Percentiles rank a stretch among this genome's conserved stretches.
Conservation (phyloP, 2,113 vertebrate genomes). For the Saimiri boliviensis region DNA sequence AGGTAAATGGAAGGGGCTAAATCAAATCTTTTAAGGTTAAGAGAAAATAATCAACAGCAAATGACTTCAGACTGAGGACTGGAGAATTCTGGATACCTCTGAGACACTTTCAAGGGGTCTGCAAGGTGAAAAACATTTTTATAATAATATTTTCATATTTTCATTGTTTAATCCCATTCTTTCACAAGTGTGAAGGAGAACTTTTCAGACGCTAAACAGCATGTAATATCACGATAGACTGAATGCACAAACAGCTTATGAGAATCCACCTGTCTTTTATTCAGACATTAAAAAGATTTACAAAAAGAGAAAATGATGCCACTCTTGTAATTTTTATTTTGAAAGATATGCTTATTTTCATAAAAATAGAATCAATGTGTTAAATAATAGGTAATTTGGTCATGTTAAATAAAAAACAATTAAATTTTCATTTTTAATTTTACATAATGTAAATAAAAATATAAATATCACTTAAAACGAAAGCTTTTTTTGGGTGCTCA, state of each 20-base stretch:
- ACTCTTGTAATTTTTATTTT: background rate
- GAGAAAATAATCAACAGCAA: background rate
- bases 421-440: background rate
- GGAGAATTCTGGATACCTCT: background rate
- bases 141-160: background rate
- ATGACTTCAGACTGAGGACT: background rate
- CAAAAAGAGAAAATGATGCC: background rate
- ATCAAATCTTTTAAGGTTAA: background rate
- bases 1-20: background rate
- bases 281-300: background rate
- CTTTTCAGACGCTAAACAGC: background rate
- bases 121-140: background rate
- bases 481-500: background rate
- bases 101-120: background rate
- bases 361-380: background rate
- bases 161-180: background rate
- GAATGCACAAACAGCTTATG: background rate
- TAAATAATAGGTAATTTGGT: background rate
- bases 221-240: background rate
- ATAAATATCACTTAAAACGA: background rate
- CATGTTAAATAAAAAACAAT: background rate
- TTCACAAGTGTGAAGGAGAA: background rate
- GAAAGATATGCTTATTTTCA: background rate
- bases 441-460: background rate
- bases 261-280: background rate